Base-by-base conservation (phyloP, 30 jellyfish, hydroid and myxozoan genomes). In the Aurelia sp. region DNA sequence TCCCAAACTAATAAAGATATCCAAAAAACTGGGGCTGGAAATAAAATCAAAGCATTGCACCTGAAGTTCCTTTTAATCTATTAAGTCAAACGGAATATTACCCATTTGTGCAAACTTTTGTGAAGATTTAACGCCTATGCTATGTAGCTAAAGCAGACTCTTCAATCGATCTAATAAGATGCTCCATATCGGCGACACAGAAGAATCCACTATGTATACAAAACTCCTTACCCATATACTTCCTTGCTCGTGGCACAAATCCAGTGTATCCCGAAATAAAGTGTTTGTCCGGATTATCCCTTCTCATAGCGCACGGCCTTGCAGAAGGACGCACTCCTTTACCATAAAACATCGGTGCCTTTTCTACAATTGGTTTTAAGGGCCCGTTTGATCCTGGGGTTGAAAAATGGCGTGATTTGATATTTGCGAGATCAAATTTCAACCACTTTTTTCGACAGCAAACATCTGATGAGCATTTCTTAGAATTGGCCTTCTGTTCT, bases 211-310 rank as follows among this genome's bases (percentile, higher is more conserved):
- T 44, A 4, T 9, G 55, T 44, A 0, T 44, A 9, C 55, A 44
- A 44, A 27, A 44, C 0, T 44, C 55, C 55, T 44, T 73, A 95
- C 99, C 99, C 68, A 95, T 95, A 76, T 53, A 91, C 63, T 81
- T 93, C 62, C 95, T 74, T 7, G 97, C 91, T 57, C 90, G 30
- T 9, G 99, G 99, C 7, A 95, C 97, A 55, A 95, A 95, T 7
- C 99, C 99, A 0, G 98, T 78, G 76, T 89, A 95, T 15, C 99
- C 99, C 18, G 98, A 84, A 74, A 95, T 81, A 86, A 90, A 91
- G 53, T 79, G 86, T 57, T 90, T 90, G 30, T 89, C 88, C 8
- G 97, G 97, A 59, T 90, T 92, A 66, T 85, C 97, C 47, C 86
- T 84, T 21, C 87, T 41, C 72, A 77, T 40, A 4, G 96, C 79